A percentile compares a stretch with the other conserved stretches of the same genome.
These are phyloP conservation scores for Chascanopsetta lugubris DNA, from an alignment of 2,113 vertebrate genomes.

Conservation along the genomic window DNA sequence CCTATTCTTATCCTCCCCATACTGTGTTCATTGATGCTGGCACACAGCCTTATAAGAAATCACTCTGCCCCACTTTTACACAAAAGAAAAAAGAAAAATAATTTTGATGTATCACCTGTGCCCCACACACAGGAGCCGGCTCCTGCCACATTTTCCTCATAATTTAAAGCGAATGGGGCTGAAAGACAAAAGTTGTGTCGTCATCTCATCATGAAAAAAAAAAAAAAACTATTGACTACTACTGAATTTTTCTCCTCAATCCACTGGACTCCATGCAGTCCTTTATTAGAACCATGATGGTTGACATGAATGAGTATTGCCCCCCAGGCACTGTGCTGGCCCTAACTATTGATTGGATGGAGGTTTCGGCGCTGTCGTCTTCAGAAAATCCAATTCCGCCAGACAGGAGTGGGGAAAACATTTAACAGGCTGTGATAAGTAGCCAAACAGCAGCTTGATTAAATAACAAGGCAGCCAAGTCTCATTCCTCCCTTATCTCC, in stretches of 20 bases:
- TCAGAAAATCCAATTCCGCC: conserved; percentile 16
- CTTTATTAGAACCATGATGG: conserved; percentile 25
- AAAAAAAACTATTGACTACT: conserved; percentile 2
- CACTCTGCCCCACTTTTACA: not conserved
- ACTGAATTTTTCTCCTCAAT: conserved; percentile 3
- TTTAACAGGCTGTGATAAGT: conserved; percentile 38
- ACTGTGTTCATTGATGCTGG: too few species aligned
- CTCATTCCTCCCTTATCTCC: not conserved
- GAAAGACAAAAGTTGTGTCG: conserved; percentile 22
- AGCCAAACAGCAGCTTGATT: conserved; percentile 3
- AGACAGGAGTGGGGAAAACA: conserved; percentile 24
- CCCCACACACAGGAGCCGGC: not conserved
- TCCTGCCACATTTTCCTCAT: conserved; percentile 1
- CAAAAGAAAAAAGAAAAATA: not conserved
- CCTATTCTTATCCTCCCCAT: too few species aligned
- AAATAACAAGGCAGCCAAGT: conserved; percentile 23
- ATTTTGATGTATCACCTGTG: not conserved
- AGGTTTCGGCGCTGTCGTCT: conserved; percentile 1
- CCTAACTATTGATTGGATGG: conserved; percentile 48
- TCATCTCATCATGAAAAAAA: conserved; percentile 12
- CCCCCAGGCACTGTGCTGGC: conserved; percentile 6
- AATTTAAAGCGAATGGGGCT: conserved; percentile 19
- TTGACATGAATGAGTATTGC: conserved; percentile 17
- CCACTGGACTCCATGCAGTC: not conserved
- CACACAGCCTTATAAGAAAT: not conserved